A percentile compares a stretch with the other conserved stretches of the same genome.
phyloP scores from a whole-genome alignment of 23 tunicate genomes.

The Botrylloides violaceus region DNA sequence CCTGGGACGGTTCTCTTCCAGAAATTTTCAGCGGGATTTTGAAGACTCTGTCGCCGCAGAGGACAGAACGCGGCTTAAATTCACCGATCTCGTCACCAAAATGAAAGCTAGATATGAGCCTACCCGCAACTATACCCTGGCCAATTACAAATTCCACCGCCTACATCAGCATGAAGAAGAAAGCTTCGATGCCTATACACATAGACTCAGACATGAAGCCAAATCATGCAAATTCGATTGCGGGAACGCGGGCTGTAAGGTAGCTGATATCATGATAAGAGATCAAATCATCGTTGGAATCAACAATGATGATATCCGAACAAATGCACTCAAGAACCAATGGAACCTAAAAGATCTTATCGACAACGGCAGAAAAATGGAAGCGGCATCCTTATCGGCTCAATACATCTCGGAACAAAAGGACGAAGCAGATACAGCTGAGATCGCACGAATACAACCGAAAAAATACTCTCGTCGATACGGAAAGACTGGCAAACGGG shows the following conservation, averaged over 20 bases:
- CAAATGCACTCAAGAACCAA: background rate
- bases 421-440: background rate
- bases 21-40: background rate
- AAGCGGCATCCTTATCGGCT: background rate
- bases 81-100: background rate
- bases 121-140: background rate
- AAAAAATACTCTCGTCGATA: too few relatives aligned
- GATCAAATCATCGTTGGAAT: conserved; percentile 2
- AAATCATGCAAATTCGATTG: background rate
- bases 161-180: background rate
- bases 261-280: background rate
- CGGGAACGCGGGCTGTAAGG: background rate
- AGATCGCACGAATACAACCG: background rate
- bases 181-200: background rate
- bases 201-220: background rate
- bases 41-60: background rate
- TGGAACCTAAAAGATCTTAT: background rate
- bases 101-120: conserved; percentile 1
- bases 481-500: too few relatives aligned
- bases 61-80: background rate
- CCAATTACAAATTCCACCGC: background rate
- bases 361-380: background rate
- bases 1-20: background rate
- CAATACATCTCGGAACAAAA: background rate
- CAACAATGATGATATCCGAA: background rate